Evolutionary conservation across 2,797 vertebrate species (phyloP).

Genomic region (Nothura maculosa): DNA sequence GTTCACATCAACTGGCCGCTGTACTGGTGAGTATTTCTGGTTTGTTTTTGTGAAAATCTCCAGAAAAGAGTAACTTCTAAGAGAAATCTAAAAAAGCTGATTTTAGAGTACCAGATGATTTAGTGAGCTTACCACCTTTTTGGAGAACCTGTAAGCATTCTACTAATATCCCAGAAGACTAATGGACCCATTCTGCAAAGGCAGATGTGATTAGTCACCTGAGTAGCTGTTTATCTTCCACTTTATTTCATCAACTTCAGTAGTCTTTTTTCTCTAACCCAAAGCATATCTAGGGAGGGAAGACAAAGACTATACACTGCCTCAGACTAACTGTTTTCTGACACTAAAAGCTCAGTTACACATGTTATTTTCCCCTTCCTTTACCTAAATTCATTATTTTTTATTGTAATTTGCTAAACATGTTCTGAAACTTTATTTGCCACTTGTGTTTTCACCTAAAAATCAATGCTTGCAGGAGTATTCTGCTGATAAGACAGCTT

Average conservation of each 20-base stretch:
- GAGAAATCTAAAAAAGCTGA: neutral
- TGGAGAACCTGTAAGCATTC: neutral
- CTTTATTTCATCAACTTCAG: neutral
- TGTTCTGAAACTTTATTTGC: neutral
- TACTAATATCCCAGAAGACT: neutral
- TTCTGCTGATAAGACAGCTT: neutral
- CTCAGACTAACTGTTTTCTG: neutral
- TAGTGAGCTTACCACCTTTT: neutral
- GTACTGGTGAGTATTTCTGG: constrained; percentile 84
- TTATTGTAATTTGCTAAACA: neutral
- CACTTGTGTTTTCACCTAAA: neutral
- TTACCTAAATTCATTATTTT: neutral
- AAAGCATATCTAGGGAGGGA: neutral
- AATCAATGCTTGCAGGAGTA: neutral
- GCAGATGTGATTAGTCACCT: neutral
- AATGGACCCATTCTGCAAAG: neutral
- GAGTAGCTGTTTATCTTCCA: neutral
- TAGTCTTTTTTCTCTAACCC: neutral
- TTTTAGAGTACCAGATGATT: neutral
- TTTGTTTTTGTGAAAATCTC: neutral
- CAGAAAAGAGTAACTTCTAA: neutral
- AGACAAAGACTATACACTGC: neutral
- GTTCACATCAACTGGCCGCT: constrained; percentile 92
- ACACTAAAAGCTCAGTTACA: neutral
- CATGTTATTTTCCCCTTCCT: neutral